Evolutionary conservation across 2,888 invertebrate genomes (phyloP).

Genomic region (Stenotaenia linearis): DNA sequence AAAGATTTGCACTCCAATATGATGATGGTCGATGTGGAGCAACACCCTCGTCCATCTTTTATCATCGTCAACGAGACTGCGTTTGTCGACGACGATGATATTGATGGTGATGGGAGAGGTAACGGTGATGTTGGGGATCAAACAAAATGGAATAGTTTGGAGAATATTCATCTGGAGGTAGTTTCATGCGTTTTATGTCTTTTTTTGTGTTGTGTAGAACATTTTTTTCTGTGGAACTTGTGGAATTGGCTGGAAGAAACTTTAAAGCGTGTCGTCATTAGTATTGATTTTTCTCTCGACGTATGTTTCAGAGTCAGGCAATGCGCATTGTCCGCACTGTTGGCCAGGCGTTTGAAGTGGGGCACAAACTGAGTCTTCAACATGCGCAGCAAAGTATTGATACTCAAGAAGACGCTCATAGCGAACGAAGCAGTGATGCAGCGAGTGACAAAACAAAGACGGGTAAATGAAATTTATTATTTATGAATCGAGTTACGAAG

Average conservation of each 20-base stretch:
- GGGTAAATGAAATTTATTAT: conserved; percentile 48
- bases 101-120: background rate
- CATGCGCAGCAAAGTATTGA: conserved; percentile 48
- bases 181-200: background rate
- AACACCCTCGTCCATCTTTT: background rate
- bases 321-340: conserved; percentile 97
- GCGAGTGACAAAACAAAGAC: conserved; percentile 56
- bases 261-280: conserved; percentile 33
- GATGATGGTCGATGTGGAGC: conserved; percentile 31
- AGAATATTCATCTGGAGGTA: conserved; percentile 35
- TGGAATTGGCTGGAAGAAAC: conserved; percentile 18
- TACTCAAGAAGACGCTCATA: conserved; percentile 44
- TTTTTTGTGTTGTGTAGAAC: background rate
- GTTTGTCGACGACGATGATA: conserved; percentile 22
- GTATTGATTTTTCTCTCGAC: conserved; percentile 37
- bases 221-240: background rate
- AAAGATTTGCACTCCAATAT: background rate
- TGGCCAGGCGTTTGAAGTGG: conserved; percentile 98
- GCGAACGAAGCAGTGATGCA: conserved; percentile 51
- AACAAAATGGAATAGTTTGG: conserved; percentile 29
- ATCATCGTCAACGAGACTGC: conserved; percentile 7
- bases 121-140: background rate
- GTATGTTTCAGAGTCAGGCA: conserved; percentile 79
- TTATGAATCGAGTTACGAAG: background rate
- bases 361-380: conserved; percentile 84